These are phyloP conservation scores for Takifugu rubripes DNA, from an alignment of 2,797 vertebrate species.

Conservation along the genomic window DNA sequence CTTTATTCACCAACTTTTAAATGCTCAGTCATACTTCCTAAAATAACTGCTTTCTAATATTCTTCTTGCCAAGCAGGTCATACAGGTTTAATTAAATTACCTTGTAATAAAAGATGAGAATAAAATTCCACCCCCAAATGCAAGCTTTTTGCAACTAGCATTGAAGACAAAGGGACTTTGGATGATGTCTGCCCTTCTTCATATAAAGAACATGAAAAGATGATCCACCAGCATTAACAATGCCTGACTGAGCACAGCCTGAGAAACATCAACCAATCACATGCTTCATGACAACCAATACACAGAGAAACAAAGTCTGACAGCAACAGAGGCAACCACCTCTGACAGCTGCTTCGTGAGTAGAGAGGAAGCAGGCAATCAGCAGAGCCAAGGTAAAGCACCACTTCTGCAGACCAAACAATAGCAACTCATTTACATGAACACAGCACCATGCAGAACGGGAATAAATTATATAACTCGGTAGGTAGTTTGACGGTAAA, in stretches of 20 bases:
- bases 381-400: constrained; percentile 19
- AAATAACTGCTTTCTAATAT: constrained; percentile 27
- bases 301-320: constrained; percentile 2
- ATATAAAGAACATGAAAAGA: constrained; percentile 32
- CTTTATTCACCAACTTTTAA: constrained; percentile 34
- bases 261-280: constrained; percentile 38
- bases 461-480: constrained; percentile 34
- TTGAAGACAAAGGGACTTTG: constrained; percentile 22
- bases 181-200: not conserved
- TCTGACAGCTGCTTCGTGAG: not conserved
- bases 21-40: constrained; percentile 34
- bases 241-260: constrained; percentile 35
- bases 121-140: constrained; percentile 27
- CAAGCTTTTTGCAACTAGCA: constrained; percentile 15
- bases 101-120: constrained; percentile 15
- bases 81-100: constrained; percentile 45
- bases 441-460: constrained; percentile 23
- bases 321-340: constrained; percentile 6
- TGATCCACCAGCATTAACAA: constrained; percentile 33
- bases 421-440: constrained; percentile 39
- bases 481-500: constrained; percentile 25
- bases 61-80: constrained; percentile 39
- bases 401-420: constrained; percentile 18
- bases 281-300: constrained; percentile 16
- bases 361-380: constrained; percentile 22